Evolutionary conservation across 2,113 vertebrate species (phyloP).

Genomic region (Otocyon megalotis): DNA sequence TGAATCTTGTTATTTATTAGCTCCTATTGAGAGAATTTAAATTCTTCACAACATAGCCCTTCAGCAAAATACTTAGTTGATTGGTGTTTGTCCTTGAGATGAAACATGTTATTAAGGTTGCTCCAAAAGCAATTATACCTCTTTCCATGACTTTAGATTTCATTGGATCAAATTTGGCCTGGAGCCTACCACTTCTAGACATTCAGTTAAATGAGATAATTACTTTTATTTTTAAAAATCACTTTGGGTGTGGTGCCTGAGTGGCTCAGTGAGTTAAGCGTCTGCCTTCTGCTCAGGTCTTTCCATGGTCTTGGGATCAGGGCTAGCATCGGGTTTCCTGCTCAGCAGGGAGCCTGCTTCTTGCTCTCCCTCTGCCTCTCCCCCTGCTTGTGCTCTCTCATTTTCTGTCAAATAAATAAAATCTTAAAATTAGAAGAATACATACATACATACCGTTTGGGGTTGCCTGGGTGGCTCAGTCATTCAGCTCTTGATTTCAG

Average conservation of each 20-base stretch:
- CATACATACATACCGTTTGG: no score
- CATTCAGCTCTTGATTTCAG: no score
- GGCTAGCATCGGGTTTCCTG: no score
- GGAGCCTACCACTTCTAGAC: background rate
- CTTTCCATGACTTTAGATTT: constrained; percentile 13
- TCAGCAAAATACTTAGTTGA: background rate
- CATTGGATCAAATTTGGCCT: background rate
- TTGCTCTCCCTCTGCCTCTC: no score
- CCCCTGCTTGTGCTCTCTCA: no score
- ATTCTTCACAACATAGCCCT: constrained; percentile 12
- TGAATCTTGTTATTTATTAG: background rate
- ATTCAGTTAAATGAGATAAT: background rate
- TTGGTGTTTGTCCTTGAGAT: background rate
- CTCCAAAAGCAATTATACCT: background rate
- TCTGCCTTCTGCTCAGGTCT: no score
- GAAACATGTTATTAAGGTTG: background rate
- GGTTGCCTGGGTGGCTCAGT: no score
- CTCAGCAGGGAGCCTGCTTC: no score
- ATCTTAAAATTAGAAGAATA: no score
- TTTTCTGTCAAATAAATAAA: no score
- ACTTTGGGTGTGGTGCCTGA: background rate
- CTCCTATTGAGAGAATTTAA: background rate
- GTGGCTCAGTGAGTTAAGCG: no score
- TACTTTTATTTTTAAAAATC: background rate
- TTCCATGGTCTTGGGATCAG: no score